Evolutionary conservation across 2,113 vertebrate species (phyloP).

Genomic region (Chamaetylas fuelleborni): DNA sequence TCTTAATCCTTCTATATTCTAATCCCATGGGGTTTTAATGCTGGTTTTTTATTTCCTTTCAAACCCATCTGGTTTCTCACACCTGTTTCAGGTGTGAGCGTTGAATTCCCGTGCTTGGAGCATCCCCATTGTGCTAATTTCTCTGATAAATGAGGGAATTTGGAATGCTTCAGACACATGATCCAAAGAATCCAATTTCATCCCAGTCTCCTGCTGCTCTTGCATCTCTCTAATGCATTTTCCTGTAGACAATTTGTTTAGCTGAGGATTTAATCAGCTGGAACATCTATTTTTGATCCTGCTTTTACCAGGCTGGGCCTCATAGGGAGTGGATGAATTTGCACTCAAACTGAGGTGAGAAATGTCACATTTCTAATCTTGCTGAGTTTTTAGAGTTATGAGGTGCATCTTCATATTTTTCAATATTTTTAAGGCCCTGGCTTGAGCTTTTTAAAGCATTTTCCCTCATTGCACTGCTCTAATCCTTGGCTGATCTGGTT

Average conservation of each 20-base stretch:
- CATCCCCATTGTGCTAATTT: background rate
- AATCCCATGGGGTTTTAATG: background rate
- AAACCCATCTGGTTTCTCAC: background rate
- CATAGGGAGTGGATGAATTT: rapidly evolving
- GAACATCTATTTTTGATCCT: background rate
- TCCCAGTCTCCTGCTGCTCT: background rate
- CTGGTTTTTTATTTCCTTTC: background rate
- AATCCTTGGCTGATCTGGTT: constrained; percentile 6
- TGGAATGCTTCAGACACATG: background rate
- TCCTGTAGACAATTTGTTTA: background rate
- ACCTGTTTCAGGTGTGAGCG: background rate
- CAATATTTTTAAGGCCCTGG: background rate
- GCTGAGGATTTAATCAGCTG: constrained; percentile 11
- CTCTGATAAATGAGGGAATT: background rate
- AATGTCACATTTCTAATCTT: background rate
- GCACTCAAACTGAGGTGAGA: background rate
- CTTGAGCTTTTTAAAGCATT: background rate
- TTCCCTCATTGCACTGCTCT: background rate
- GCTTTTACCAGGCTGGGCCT: background rate
- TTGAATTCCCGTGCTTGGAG: background rate
- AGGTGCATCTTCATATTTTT: background rate
- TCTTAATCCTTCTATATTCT: background rate
- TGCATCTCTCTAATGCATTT: background rate
- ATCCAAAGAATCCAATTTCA: background rate
- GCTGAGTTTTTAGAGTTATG: background rate